These are phyloP conservation scores for Epinephelus malabaricus DNA, from an alignment of 2,797 vertebrate genomes.

Conservation along the genomic window DNA sequence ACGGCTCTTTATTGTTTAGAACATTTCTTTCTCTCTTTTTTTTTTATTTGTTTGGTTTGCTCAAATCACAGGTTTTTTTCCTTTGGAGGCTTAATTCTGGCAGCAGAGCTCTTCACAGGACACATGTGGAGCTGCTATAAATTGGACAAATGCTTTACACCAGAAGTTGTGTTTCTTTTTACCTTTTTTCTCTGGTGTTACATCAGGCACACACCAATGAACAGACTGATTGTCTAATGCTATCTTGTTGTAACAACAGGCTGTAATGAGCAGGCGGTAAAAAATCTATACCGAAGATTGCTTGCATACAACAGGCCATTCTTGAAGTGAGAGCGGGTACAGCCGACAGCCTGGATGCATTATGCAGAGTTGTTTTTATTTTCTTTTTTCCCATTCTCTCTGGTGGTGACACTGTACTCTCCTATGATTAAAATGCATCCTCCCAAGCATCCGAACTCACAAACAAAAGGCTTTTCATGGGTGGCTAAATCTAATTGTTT, in stretches of 20 bases:
- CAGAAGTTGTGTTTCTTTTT: not conserved
- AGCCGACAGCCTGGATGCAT: slow-evolving; percentile 40
- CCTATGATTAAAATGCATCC: slow-evolving; percentile 75
- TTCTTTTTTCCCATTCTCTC: slow-evolving; percentile 27
- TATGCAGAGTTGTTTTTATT: slow-evolving; percentile 55
- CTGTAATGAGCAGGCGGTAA: slow-evolving; percentile 58
- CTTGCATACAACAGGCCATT: slow-evolving; percentile 57
- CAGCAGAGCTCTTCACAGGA: slow-evolving; percentile 19
- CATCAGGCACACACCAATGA: slow-evolving; percentile 32
- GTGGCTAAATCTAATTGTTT: slow-evolving; percentile 80
- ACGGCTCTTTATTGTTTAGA: slow-evolving; percentile 51
- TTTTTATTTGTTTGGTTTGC: slow-evolving; percentile 29
- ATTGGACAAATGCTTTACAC: slow-evolving; percentile 20
- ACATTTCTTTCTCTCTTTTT: slow-evolving; percentile 14
- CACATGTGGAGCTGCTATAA: slow-evolving; percentile 23
- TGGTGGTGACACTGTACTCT: slow-evolving; percentile 36
- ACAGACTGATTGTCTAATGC: slow-evolving; percentile 43
- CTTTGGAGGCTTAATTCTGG: slow-evolving; percentile 13
- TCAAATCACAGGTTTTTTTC: slow-evolving; percentile 20
- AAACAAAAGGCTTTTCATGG: slow-evolving; percentile 80
- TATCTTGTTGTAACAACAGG: slow-evolving; percentile 54
- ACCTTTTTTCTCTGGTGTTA: slow-evolving; percentile 18
- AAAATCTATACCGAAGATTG: slow-evolving; percentile 62
- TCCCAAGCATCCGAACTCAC: slow-evolving; percentile 61
- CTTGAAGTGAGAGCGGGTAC: slow-evolving; percentile 37